phyloP scores from a whole-genome alignment of 2,797 vertebrate species.

The Danio choprae region DNA sequence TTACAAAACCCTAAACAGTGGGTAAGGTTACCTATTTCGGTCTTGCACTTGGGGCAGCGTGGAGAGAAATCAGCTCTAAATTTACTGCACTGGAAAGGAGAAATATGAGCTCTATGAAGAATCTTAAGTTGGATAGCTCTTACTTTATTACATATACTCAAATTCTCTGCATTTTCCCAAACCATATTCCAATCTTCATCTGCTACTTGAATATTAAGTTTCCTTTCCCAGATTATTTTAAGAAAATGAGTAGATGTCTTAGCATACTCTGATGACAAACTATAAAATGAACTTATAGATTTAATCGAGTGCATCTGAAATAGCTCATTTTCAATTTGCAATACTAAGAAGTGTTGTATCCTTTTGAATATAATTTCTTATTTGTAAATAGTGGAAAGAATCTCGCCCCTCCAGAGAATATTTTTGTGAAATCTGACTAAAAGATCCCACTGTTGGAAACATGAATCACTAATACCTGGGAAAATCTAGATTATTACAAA shows the following conservation, averaged over 20 bases:
- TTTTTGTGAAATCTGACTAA: not conserved
- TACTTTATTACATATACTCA: not conserved
- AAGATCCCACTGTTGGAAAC: not conserved
- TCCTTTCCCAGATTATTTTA: not conserved
- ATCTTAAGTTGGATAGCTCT: not conserved
- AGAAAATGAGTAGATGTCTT: not conserved
- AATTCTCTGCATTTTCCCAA: not conserved
- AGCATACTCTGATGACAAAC: not conserved
- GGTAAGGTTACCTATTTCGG: too few species aligned
- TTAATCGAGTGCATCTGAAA: not conserved
- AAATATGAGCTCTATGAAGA: too few species aligned
- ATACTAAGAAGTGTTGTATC: not conserved
- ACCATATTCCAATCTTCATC: not conserved
- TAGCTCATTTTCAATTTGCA: not conserved
- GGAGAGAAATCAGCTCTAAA: too few species aligned
- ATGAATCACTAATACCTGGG: not conserved
- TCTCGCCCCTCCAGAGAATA: not conserved
- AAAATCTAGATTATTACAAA: not conserved
- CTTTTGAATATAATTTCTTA: constrained; percentile 2
- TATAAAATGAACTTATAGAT: constrained; percentile 7
- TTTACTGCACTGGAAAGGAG: too few species aligned
- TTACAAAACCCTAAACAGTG: too few species aligned
- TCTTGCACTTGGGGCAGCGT: too few species aligned
- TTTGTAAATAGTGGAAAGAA: not conserved
- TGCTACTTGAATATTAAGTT: not conserved